Evolutionary conservation across 64 coral and sea anemone species (phyloP).

Genomic region (Orbicella faveolata): DNA sequence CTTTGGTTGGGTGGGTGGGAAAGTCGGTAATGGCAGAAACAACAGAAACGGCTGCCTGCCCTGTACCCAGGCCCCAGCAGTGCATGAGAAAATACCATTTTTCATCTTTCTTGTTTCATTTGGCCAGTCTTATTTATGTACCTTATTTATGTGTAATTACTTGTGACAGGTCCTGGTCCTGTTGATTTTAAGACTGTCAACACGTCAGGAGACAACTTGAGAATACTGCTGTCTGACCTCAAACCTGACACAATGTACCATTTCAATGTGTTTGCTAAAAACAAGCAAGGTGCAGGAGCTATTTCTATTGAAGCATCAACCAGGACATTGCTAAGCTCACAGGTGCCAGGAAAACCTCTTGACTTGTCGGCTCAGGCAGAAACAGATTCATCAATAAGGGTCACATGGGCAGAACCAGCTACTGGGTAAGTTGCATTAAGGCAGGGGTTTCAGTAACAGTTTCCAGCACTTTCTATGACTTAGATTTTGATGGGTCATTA

Average conservation of each 20-base stretch:
- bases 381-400: slow-evolving; percentile 46
- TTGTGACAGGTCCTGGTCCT: not conserved
- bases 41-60: no score
- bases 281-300: not conserved
- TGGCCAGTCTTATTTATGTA: no score
- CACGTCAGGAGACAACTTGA: not conserved
- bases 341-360: slow-evolving; percentile 38
- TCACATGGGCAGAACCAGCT: slow-evolving; percentile 48
- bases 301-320: slow-evolving; percentile 18
- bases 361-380: slow-evolving; percentile 23
- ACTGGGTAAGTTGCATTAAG: slow-evolving; percentile 6
- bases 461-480: no score
- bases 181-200: not conserved
- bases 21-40: no score
- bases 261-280: slow-evolving; percentile 41
- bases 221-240: slow-evolving; percentile 12
- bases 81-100: no score
- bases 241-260: slow-evolving; percentile 28
- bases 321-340: slow-evolving; percentile 6
- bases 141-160: no score
- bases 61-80: no score
- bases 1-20: no score
- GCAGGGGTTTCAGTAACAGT: no score
- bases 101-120: no score
- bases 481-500: no score